A percentile compares a stretch with the other conserved stretches of the same genome.
Evolutionary conservation across 1,140 invertebrate species (phyloP).

Genomic region (Himalopsyche phryganea): DNA sequence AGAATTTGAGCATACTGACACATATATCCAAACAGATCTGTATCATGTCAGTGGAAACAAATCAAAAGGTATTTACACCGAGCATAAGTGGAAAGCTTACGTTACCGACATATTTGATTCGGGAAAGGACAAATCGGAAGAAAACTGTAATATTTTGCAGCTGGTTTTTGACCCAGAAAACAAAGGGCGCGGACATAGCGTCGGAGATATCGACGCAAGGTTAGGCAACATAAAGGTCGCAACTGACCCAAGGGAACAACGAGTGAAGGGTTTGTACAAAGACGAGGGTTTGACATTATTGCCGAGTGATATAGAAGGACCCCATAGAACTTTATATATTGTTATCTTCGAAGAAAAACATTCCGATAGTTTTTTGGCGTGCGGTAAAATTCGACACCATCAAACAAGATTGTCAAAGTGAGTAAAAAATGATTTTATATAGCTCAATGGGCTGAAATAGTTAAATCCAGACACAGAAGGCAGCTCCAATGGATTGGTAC

Average conservation of each 20-base stretch:
- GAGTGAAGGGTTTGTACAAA: conserved; percentile 59
- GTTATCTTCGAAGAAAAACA: conserved; percentile 81
- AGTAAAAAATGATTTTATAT: conserved; percentile 44
- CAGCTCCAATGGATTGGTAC: no score
- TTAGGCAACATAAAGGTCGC: conserved; percentile 73
- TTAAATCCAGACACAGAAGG: no score
- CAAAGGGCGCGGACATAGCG: conserved; percentile 61
- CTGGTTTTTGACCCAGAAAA: conserved; percentile 81
- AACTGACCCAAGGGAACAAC: conserved; percentile 52
- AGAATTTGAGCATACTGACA: conserved; percentile 65
- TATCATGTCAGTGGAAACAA: conserved; percentile 52
- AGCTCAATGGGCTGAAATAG: no score
- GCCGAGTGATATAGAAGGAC: conserved; percentile 65
- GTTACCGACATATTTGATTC: conserved; percentile 85
- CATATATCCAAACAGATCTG: conserved; percentile 71
- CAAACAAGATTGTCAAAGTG: conserved; percentile 66
- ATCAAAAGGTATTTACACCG: conserved; percentile 42
- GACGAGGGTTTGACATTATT: conserved; percentile 64
- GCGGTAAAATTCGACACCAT: conserved; percentile 73
- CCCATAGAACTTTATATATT: conserved; percentile 73
- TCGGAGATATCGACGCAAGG: conserved; percentile 77
- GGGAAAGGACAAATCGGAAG: conserved; percentile 64
- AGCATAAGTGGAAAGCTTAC: conserved; percentile 86
- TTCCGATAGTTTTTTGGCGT: conserved; percentile 74
- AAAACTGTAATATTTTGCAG: conserved; percentile 81